Conservation (phyloP, 2,797 vertebrate genomes). For the Gymnopithys bicolor region DNA sequence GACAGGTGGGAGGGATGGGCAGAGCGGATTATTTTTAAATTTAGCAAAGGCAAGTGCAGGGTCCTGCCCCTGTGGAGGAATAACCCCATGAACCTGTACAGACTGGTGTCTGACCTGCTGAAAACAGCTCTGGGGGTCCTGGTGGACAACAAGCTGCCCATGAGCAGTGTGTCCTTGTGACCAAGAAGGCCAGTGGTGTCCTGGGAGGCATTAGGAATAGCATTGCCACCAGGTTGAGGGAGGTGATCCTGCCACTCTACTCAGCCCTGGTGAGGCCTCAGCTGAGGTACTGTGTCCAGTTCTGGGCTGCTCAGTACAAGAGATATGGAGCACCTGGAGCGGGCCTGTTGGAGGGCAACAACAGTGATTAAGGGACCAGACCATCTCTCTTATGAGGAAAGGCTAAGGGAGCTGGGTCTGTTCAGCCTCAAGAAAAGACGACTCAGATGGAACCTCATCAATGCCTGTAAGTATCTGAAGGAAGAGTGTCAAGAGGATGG, state of each 20-base stretch:
- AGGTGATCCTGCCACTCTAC: neutral
- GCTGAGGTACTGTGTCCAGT: neutral
- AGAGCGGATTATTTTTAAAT: neutral
- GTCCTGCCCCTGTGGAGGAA: neutral
- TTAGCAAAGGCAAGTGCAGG: neutral
- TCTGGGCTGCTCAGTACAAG: neutral
- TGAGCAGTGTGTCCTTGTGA: neutral
- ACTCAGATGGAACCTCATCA: neutral
- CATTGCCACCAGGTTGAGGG: neutral
- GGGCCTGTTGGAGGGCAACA: rapidly evolving
- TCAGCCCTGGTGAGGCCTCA: neutral
- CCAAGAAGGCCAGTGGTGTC: rapidly evolving
- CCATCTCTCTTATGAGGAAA: neutral
- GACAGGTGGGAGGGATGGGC: neutral
- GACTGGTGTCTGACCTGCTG: neutral
- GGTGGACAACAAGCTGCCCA: neutral
- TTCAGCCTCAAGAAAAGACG: neutral
- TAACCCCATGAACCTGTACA: neutral
- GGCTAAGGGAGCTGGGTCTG: neutral
- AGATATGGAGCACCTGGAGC: neutral
- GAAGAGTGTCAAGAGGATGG: neutral
- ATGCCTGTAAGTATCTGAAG: neutral
- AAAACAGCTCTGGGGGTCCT: neutral
- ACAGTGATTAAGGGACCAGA: neutral
- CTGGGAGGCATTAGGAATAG: neutral